Evolutionary conservation across 1,140 invertebrate genomes (phyloP), one percentile per base, ranked within the genome.

Genomic region (Psilanteris sp.): DNA sequence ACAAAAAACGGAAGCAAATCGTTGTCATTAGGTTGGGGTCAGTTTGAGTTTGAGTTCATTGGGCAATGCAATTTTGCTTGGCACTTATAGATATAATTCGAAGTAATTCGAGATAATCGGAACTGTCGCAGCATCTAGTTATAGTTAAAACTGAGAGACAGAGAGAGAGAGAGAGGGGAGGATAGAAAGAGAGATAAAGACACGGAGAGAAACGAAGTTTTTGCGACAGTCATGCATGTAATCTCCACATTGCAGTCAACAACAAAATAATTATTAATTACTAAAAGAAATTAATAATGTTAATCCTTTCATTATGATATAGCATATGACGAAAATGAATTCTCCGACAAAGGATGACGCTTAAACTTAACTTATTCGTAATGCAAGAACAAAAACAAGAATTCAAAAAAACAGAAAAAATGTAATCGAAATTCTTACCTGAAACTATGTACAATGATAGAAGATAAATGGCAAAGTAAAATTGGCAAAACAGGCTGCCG

Each of bases 81-180:
- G 52, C 62, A 64, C 61, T 62, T 10, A 43, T 50, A 66, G 48
- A 59, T 46, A 31, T 44, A 73, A 81, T 80, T 81, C 20, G 44
- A 48, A 39, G 68, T 39, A 81, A 79, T 79, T 81, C 20, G 44
- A 48, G 44, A 67, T 39, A 81, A 79, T 79, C 79, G 74, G 75
- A 77, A 52, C 61, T 67, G 66, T 57, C 57, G 66, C 52, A 70
- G 59, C 54, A 29, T 57, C 64, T 31, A 68, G 15, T 61, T 59
- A 39, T 5, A n/a, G n/a, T n/a, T n/a, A n/a, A n/a, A n/a, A n/a
- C n/a, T n/a, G n/a, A n/a, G n/a, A n/a, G n/a, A n/a, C n/a, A n/a
- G n/a, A n/a, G n/a, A n/a, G n/a, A n/a, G n/a, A n/a, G n/a, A n/a
- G n/a, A n/a, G n/a, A n/a, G n/a, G n/a, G n/a, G n/a, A n/a, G n/a